A percentile compares a stretch with the other conserved stretches of the same genome.
Evolutionary conservation across 2,797 vertebrate genomes (phyloP).

Genomic region (Geotrypetes seraphini): DNA sequence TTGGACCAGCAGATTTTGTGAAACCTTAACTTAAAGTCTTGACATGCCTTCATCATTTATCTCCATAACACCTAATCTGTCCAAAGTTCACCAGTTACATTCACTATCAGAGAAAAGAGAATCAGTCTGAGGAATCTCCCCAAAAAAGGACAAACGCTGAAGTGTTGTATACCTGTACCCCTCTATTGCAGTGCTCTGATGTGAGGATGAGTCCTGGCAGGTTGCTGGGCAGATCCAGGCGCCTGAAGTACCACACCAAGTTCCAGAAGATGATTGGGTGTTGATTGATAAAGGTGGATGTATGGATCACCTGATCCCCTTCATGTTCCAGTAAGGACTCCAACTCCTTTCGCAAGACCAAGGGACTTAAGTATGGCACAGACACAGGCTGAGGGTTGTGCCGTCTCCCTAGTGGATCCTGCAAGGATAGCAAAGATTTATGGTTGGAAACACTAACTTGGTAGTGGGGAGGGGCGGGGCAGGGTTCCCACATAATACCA

Average conservation of each 20-base stretch:
- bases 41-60: no score
- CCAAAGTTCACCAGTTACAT: no score
- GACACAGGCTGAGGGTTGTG: conserved; percentile 84
- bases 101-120: no score
- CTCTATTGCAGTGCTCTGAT: conserved; percentile 92
- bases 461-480: no score
- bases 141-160: no score
- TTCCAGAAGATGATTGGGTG: conserved; percentile 99
- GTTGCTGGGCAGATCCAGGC: conserved; percentile 84
- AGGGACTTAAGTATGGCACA: conserved; percentile 89
- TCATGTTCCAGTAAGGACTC: conserved; percentile 94
- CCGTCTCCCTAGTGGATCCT: conserved; percentile 76
- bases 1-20: no score
- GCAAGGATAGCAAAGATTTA: conserved; percentile 1
- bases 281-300: conserved; percentile 92
- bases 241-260: conserved; percentile 91
- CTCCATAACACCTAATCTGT: no score
- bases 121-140: no score
- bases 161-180: conserved; percentile 79
- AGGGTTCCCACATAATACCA: no score
- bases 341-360: conserved; percentile 92
- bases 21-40: no score
- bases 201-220: conserved; percentile 88
- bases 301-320: conserved; percentile 93
- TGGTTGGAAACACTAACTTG: no score